Evolutionary conservation across 2,113 vertebrate genomes (phyloP).

Genomic region (Bubo blakistoni): DNA sequence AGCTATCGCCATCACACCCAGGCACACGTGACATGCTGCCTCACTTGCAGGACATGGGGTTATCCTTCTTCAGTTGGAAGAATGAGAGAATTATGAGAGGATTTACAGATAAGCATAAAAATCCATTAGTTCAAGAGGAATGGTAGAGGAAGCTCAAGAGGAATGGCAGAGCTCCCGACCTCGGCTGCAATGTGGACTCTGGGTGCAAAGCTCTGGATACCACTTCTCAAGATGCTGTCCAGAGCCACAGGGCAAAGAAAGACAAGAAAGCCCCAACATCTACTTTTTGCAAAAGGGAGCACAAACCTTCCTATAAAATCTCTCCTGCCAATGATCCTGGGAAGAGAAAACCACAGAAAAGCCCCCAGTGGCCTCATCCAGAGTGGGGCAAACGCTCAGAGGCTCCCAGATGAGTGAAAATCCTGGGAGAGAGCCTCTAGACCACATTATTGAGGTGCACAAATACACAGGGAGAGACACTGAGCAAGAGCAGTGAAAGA

Average conservation of each 20-base stretch:
- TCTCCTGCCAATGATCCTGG: not conserved
- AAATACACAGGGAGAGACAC: not conserved
- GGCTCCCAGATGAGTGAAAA: not conserved
- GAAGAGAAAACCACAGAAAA: not conserved
- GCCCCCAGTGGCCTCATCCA: not conserved
- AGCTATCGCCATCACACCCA: not conserved
- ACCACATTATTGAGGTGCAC: fast-evolving
- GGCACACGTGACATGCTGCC: too few relatives aligned
- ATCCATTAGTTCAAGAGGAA: not conserved
- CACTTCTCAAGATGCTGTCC: not conserved
- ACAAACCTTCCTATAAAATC: not conserved
- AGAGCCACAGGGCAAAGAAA: not conserved
- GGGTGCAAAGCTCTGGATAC: not conserved
- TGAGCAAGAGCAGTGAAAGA: not conserved
- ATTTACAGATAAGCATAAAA: not conserved
- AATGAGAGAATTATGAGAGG: not conserved
- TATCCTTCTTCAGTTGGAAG: not conserved
- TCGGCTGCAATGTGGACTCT: not conserved
- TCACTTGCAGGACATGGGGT: not conserved
- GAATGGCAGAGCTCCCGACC: not conserved
- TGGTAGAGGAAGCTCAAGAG: not conserved
- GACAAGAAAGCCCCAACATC: not conserved
- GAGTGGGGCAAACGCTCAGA: fast-evolving
- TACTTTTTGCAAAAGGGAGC: not conserved
- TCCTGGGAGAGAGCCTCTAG: not conserved